Evolutionary conservation across 2,888 invertebrate genomes (phyloP), one percentile per base, ranked within the genome.

Genomic region (Rotaria magnacalcarata): DNA sequence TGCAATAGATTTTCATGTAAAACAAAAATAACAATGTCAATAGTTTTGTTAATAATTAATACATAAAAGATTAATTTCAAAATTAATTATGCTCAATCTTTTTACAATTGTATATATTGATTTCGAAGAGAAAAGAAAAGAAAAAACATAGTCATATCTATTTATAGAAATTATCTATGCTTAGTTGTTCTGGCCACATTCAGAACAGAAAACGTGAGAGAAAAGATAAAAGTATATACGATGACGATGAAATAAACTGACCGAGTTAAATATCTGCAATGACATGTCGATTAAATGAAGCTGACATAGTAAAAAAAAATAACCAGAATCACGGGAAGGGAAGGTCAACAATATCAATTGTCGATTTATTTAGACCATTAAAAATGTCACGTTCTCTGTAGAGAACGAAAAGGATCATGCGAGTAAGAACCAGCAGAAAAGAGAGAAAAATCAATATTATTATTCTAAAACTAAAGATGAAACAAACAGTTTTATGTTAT

Each of bases 311-410:
- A 34, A 34, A 34, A 34, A 34, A 60, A 60, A 27, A 11, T 60
- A 27, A 67, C 34, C n/a, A 67, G 14, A 60, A 11, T 16, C 67
- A 34, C 34, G 19, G 34, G 27, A 16, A 34, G 34, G 14, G 34
- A 67, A 67, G 67, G 67, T 67, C 34, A 67, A 67, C 7, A 19
- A 34, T 67, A 67, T 67, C 67, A 34, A 67, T 14, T 16, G 27
- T 4, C 11, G 34, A 34, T 67, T 41, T 67, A 67, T 34, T 19
- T 67, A 19, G 2, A 27, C 16, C 34, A 67, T 67, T 4, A 67
- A 67, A 67, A 67, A 67, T 34, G 67, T 67, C 67, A 67, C 67
- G 67, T 67, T 34, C 34, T 67, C 19, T 19, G 67, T 34, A 67
- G 16, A 58, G 27, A 6, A 52, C 11, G 52, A 52, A 52, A 11